Base-by-base conservation (phyloP, 2,888 invertebrate genomes). In the Rhaphigaster nebulosa region DNA sequence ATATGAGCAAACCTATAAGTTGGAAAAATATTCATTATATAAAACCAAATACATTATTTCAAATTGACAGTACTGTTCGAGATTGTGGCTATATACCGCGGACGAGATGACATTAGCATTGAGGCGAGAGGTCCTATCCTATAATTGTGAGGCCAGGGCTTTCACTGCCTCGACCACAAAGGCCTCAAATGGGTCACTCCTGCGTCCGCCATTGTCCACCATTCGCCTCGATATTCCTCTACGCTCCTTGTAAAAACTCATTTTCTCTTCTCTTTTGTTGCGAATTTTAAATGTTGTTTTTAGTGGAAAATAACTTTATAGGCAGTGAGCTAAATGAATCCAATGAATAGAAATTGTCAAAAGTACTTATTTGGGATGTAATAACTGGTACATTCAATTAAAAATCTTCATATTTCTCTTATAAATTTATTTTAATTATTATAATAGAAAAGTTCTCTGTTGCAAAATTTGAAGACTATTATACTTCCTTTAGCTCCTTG, bases 281-380 rank as follows among this genome's bases (percentile, higher is more conserved):
- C 34, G 29, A 34, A 76, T 76, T 38, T 76, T 76, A 76, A 76
- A 76, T 38, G 34, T 76, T 38, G 70, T 76, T 76, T 76, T 76
- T 76, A 76, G 15, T 20, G 70, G 70, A 76, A 76, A 76, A 76
- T 76, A 76, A 76, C 70, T 76, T 76, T 5, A 76, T 76, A 38
- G 38, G 34, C 34, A 76, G 10, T 6, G 34, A 3, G 20, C 29
- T 34, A 29, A 65, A 3, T 29, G 29, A 15, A 65, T 29, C 10
- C 60, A n/a, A 5, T 26, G n/a, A 23, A 56, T 56, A 23, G 20
- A 56, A 26, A 26, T 56, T n/a, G n/a, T n/a, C n/a, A n/a, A n/a
- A n/a, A n/a, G 56, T 2, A 5, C 20, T 52, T 18, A 18, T 52
- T 52, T 52, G 18, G 20, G 52, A 45, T 45, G 45, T 45, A 45